phyloP scores from a whole-genome alignment of 2,797 vertebrate genomes.

The Falco cherrug region DNA sequence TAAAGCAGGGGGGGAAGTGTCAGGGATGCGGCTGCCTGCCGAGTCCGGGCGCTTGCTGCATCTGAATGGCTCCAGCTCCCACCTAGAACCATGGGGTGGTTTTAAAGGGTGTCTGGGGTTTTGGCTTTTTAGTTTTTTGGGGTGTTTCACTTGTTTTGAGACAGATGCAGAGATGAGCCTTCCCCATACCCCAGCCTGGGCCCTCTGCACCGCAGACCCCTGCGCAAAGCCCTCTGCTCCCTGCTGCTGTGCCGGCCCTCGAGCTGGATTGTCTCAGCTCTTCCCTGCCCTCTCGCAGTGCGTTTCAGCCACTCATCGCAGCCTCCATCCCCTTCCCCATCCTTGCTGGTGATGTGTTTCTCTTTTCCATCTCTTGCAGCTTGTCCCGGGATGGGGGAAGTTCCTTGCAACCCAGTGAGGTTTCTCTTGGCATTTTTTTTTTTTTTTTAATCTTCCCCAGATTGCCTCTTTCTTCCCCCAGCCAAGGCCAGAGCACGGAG shows the following conservation, averaged over 20 bases:
- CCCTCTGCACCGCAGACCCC: slow-evolving; percentile 16
- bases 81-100: accelerated
- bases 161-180: slow-evolving; percentile 6
- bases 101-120: not conserved
- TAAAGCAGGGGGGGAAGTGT: not conserved
- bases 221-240: slow-evolving; percentile 44
- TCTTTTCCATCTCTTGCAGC: not conserved
- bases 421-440: not conserved
- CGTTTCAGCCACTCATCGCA: not conserved
- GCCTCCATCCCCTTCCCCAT: not conserved
- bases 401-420: not conserved
- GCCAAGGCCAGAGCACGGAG: not conserved
- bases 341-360: not conserved
- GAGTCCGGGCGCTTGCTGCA: accelerated
- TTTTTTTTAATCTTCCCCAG: not conserved
- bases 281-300: slow-evolving; percentile 35
- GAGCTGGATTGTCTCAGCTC: slow-evolving; percentile 21
- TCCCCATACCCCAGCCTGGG: slow-evolving; percentile 21
- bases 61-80: not conserved
- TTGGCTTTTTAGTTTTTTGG: not conserved
- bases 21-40: not conserved
- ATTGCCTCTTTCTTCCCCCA: not conserved
- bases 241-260: slow-evolving; percentile 28
- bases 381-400: not conserved
- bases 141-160: not conserved